Evolutionary conservation across 35 echinoderm and acorn worm species (phyloP).

Genomic region (Ophiothrix spiculata): DNA sequence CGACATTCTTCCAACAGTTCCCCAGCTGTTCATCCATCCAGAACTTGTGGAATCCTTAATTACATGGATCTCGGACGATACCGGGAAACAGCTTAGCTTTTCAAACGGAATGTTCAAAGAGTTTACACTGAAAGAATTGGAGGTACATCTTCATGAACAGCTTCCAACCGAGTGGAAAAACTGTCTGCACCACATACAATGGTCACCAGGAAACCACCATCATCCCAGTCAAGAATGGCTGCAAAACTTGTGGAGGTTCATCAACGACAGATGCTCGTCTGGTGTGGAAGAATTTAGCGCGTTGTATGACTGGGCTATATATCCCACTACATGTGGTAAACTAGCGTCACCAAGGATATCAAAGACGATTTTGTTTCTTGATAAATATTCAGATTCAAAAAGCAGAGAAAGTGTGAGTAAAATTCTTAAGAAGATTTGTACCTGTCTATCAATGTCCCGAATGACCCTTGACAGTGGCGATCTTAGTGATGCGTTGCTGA

Average conservation of each 20-base stretch:
- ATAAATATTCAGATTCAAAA: neutral
- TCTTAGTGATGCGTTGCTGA: neutral
- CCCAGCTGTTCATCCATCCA: constrained; percentile 3
- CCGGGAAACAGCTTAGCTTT: neutral
- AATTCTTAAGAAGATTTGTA: neutral
- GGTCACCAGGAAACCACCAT: constrained; percentile 5
- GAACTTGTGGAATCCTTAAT: neutral
- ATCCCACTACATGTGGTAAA: constrained; percentile 7
- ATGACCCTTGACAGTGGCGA: neutral
- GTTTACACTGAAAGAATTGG: constrained; percentile 21
- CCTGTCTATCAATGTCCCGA: neutral
- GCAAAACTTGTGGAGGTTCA: constrained; percentile 14
- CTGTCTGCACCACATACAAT: constrained; percentile 2
- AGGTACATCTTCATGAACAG: neutral
- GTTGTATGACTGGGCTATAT: constrained; percentile 16
- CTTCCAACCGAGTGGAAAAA: constrained; percentile 15
- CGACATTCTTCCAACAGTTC: neutral
- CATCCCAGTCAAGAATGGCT: constrained; percentile 10
- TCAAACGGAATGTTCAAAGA: constrained; percentile 24
- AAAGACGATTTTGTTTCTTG: constrained; percentile 15
- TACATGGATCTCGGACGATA: neutral
- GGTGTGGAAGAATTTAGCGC: neutral
- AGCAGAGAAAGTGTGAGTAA: neutral
- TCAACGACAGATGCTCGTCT: neutral
- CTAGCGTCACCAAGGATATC: constrained; percentile 2